Percentiles rank a stretch among this genome's conserved stretches.
These are phyloP conservation scores for Phrynocephalus guinanensis DNA, from an alignment of 2,797 vertebrate genomes.

Conservation along the genomic window DNA sequence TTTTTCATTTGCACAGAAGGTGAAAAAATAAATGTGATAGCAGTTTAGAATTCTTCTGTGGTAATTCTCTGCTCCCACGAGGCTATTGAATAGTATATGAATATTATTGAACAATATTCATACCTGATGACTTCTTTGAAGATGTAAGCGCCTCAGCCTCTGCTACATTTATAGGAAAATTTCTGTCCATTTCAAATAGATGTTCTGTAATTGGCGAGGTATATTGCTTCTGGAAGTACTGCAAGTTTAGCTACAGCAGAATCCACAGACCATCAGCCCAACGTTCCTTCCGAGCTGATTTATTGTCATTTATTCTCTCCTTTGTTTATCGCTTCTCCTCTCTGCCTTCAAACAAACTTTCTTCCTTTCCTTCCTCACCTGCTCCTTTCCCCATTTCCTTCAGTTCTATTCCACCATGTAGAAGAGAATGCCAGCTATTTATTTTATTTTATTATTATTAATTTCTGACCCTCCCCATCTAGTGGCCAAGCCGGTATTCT, in stretches of 20 bases:
- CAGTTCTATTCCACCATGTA: not conserved
- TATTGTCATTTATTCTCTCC: not conserved
- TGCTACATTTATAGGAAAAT: not conserved
- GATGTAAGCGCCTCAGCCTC: not conserved
- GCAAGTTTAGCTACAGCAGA: not conserved
- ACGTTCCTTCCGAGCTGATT: not conserved
- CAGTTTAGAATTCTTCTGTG: conserved; percentile 9
- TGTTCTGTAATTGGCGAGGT: not conserved
- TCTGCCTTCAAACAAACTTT: not conserved
- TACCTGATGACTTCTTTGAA: not conserved
- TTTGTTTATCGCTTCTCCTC: not conserved
- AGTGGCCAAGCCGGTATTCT: too few species aligned
- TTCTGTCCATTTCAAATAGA: not conserved
- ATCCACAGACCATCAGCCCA: not conserved
- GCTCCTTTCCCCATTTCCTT: not conserved
- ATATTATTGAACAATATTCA: conserved; percentile 1
- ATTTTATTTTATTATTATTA: too few species aligned
- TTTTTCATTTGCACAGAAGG: conserved; percentile 19
- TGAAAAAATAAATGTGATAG: conserved; percentile 39
- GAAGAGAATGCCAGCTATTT: not conserved
- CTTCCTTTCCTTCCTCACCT: not conserved
- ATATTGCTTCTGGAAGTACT: not conserved
- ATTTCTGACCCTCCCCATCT: too few species aligned
- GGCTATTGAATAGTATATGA: conserved; percentile 18
- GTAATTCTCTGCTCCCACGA: not conserved